A percentile compares a stretch with the other conserved stretches of the same genome.
These are phyloP conservation scores for Brevimyrus niger DNA, from an alignment of 2,113 vertebrate genomes.

Conservation along the genomic window DNA sequence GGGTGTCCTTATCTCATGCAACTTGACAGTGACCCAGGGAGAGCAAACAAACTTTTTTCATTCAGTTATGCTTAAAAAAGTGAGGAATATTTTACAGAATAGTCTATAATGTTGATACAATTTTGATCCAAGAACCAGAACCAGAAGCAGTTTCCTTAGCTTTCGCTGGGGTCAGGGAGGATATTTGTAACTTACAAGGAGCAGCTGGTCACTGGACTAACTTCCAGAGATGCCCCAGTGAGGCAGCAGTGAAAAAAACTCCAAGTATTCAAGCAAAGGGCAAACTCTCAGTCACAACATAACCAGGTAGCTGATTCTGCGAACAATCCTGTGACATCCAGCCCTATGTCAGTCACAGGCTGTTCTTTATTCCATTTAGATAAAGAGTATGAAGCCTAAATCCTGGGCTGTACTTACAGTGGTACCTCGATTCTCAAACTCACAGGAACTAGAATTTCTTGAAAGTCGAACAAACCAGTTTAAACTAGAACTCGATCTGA, in stretches of 20 bases:
- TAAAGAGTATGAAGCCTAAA: constrained; percentile 48
- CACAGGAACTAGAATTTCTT: no score
- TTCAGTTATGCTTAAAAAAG: neutral
- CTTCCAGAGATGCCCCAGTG: neutral
- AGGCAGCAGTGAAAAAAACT: neutral
- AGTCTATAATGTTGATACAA: neutral
- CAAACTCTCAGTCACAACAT: constrained; percentile 28
- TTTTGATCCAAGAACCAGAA: neutral
- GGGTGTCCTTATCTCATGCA: neutral
- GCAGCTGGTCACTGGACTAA: neutral
- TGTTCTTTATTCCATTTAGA: constrained; percentile 35
- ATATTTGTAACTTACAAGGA: neutral
- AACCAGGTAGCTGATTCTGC: constrained; percentile 9
- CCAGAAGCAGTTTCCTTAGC: neutral
- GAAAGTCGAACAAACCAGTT: no score
- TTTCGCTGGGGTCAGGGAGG: neutral
- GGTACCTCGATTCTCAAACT: no score
- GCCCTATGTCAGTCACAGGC: neutral
- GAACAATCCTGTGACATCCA: neutral
- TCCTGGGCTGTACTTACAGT: constrained; percentile 48
- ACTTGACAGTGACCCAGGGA: neutral
- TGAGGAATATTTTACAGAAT: neutral
- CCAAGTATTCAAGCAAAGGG: constrained; percentile 7
- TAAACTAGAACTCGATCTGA: no score
- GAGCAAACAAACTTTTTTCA: neutral